phyloP scores from a whole-genome alignment of 2,888 invertebrate genomes.

The Phyllotreta striolata region DNA sequence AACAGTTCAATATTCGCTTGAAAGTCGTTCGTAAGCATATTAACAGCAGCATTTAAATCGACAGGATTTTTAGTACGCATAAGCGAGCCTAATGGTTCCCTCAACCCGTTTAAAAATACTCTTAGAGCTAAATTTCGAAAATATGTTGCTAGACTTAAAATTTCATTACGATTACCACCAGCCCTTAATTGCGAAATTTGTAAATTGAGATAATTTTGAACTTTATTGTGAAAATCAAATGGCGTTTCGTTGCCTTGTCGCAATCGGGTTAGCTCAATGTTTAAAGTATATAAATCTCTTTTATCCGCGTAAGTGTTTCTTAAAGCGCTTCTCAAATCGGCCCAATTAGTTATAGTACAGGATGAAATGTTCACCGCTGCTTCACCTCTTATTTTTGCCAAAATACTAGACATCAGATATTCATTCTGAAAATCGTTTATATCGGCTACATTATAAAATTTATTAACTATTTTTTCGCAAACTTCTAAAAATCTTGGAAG shows the following conservation, averaged over 20 bases:
- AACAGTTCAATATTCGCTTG: neutral
- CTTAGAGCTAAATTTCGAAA: slow-evolving; percentile 16
- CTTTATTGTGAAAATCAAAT: slow-evolving; percentile 37
- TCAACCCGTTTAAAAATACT: slow-evolving; percentile 20
- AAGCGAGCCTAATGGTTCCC: slow-evolving; percentile 26
- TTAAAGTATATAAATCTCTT: slow-evolving; percentile 32
- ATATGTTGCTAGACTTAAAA: too few relatives aligned
- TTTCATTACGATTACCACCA: too few relatives aligned
- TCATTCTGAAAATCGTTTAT: slow-evolving; percentile 33
- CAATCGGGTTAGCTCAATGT: slow-evolving; percentile 33
- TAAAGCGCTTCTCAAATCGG: slow-evolving; percentile 25
- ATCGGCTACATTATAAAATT: slow-evolving; percentile 29
- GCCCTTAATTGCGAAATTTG: neutral
- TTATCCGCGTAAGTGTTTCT: slow-evolving; percentile 33
- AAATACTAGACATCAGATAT: slow-evolving; percentile 33
- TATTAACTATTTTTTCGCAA: slow-evolving; percentile 28
- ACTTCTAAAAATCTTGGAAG: slow-evolving; percentile 28
- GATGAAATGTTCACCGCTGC: slow-evolving; percentile 33
- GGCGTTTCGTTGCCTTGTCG: slow-evolving; percentile 34
- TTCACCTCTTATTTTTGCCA: slow-evolving; percentile 34
- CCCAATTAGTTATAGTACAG: too few relatives aligned
- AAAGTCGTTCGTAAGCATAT: slow-evolving; percentile 14
- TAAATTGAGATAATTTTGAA: slow-evolving; percentile 27
- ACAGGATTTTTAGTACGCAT: slow-evolving; percentile 29
- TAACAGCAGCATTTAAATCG: slow-evolving; percentile 9